Evolutionary conservation across 2,113 vertebrate genomes (phyloP), one percentile per base, ranked within the genome.

Genomic region (Scopus umbretta): DNA sequence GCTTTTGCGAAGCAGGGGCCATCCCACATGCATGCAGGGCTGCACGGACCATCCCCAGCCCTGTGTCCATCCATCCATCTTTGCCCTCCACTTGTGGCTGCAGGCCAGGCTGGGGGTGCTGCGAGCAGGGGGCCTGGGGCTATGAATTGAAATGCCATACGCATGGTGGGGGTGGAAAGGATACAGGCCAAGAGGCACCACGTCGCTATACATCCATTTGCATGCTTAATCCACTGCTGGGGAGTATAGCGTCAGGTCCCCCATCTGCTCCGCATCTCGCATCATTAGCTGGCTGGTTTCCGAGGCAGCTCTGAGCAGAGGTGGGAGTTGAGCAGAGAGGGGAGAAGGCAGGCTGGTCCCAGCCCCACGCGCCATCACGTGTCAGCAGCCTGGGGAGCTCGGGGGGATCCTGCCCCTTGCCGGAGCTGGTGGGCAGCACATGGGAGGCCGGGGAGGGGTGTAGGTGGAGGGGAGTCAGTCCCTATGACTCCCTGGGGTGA

Each of bases 241-340:
- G 94, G 96, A 90, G 93, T 13, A 72, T 14, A 91, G 94, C 82
- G 75, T n/a, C 95, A 96, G 96, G 95, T 71, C 95, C 94, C 96
- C 96, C 96, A 96, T 96, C 96, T 97, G 96, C 96, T 95, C 96
- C 11, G 47, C 92, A 67, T 70, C 96, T 90, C 86, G 38, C 96
- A 94, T 94, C 96, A 96, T 95, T 95, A 97, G 95, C 95, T 96
- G 96, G 96, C 96, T 96, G 96, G 88, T 96, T 95, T 96, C 96
- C 90, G 72, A 96, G 65, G 74, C 19, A 6, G 34, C 73, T 79
- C 81, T 61, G 73, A 94, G 92, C 95, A 92, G 95, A 93, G 94
- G 95, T 95, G 94, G 96, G 96, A 93, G 92, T 22, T 0, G 58
- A 95, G 85, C 45, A 21, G 75, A 65, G 63, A 86, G 62, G 59